Conservation (phyloP, 2,113 vertebrate genomes). For the Elgaria multicarinata region DNA sequence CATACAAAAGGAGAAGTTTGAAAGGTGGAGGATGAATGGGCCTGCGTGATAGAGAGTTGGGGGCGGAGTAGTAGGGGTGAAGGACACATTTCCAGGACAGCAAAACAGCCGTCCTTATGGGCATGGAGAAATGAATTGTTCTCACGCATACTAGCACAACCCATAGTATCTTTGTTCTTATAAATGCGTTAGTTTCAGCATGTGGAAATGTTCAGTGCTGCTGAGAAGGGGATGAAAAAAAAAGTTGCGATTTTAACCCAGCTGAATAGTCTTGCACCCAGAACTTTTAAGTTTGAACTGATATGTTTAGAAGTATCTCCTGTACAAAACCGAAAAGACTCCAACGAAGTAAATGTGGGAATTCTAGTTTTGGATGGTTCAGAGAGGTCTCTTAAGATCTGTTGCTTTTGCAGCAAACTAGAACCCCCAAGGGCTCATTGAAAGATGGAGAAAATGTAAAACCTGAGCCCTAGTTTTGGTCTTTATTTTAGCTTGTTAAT, state of each 20-base stretch:
- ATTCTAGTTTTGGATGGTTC: background rate
- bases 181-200: slow-evolving; percentile 3
- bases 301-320: background rate
- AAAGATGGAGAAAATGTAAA: background rate
- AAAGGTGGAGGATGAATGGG: slow-evolving; percentile 74
- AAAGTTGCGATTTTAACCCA: background rate
- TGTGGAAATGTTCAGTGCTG: background rate
- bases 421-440: background rate
- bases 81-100: slow-evolving; percentile 65
- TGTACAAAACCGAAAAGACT: background rate
- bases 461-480: background rate
- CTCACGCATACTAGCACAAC: background rate
- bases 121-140: slow-evolving; percentile 5
- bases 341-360: background rate
- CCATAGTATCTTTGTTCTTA: background rate
- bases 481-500: background rate
- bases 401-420: background rate
- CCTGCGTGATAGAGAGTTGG: slow-evolving; percentile 35
- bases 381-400: background rate
- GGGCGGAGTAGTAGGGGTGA: slow-evolving; percentile 53
- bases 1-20: slow-evolving; percentile 73
- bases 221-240: background rate
- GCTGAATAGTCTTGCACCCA: background rate
- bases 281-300: background rate
- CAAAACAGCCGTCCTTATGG: slow-evolving; percentile 45